Evolutionary conservation across 2,113 vertebrate genomes (phyloP).

Genomic region (Pogonocichla stellata): DNA sequence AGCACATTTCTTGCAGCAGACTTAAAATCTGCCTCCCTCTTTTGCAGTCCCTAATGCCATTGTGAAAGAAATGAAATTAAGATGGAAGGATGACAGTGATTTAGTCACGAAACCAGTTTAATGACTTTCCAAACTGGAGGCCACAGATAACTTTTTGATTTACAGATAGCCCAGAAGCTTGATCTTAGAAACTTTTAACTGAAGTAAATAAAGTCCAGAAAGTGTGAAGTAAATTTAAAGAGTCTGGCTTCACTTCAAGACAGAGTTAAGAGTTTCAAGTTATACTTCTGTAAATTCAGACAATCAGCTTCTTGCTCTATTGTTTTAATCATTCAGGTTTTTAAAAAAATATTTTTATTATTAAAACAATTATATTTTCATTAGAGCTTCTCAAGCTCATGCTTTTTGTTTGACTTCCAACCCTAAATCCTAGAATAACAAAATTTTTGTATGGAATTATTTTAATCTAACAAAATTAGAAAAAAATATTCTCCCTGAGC

Average conservation of each 20-base stretch:
- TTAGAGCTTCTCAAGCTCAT: neutral
- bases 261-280: neutral
- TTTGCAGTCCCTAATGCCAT: conserved; percentile 16
- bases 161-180: neutral
- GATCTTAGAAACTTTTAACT: neutral
- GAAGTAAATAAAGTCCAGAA: neutral
- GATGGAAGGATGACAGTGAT: conserved; percentile 42
- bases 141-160: conserved; percentile 21
- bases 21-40: neutral
- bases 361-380: neutral
- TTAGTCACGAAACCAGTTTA: conserved; percentile 64
- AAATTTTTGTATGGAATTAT: neutral
- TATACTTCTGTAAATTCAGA: neutral
- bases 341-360: neutral
- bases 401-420: neutral
- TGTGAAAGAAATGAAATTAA: conserved; percentile 54
- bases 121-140: conserved; percentile 46
- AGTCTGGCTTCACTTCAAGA: neutral
- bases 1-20: neutral
- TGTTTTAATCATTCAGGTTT: neutral
- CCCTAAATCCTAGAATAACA: neutral
- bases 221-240: neutral
- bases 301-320: neutral
- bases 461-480: neutral
- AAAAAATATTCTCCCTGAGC: neutral